A percentile compares a stretch with the other conserved stretches of the same genome.
These are phyloP conservation scores for Fukomys damarensis DNA, from an alignment of 2,113 vertebrate genomes.

Conservation along the genomic window DNA sequence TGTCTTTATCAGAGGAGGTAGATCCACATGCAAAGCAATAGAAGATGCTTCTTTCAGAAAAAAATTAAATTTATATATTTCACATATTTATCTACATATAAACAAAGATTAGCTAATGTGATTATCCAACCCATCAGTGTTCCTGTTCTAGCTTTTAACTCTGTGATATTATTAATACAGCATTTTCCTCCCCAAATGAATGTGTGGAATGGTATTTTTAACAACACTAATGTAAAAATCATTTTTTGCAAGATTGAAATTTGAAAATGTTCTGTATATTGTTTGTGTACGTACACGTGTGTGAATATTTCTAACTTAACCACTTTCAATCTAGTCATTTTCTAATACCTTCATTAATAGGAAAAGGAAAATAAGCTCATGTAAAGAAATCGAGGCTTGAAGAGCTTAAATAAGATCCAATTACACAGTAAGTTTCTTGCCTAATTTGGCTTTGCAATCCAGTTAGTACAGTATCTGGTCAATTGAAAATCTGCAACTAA, in stretches of 20 bases:
- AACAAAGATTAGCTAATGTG: neutral
- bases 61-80: neutral
- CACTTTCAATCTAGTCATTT: slow-evolving; percentile 4
- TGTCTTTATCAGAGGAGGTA: neutral
- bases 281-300: neutral
- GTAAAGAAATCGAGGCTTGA: neutral
- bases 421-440: neutral
- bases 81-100: neutral
- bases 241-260: slow-evolving; percentile 9
- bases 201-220: neutral
- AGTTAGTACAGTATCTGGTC: neutral
- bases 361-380: neutral
- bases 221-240: neutral
- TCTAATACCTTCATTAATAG: neutral
- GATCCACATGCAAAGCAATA: neutral
- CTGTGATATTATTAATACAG: neutral
- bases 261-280: neutral
- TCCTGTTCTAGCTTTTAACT: neutral
- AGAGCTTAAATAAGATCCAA: neutral
- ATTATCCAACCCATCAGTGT: neutral
- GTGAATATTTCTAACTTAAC: neutral
- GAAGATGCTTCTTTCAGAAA: neutral
- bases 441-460: neutral
- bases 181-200: neutral
- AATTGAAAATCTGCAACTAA: neutral